A percentile compares a stretch with the other conserved stretches of the same genome.
Conservation (phyloP, 2,113 vertebrate genomes). For the Hippocampus guttulatus region DNA sequence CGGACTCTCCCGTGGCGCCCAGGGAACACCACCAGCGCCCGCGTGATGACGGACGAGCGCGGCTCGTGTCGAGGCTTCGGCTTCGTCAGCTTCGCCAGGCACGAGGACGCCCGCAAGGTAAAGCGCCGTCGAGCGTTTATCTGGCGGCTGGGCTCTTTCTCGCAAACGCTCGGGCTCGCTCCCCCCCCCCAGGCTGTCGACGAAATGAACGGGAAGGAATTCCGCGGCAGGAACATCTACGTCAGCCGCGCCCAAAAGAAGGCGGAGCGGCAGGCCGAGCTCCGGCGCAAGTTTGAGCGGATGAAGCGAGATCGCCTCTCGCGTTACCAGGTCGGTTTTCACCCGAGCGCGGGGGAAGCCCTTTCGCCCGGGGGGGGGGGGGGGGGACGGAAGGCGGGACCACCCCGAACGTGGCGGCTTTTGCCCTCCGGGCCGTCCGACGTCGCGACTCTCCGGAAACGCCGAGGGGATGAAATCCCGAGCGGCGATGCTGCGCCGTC, state of each 20-base stretch:
- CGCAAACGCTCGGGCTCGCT: not conserved
- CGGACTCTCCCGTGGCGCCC: not conserved
- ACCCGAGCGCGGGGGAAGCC: too few species aligned
- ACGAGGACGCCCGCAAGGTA: constrained; percentile 95
- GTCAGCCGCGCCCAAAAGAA: constrained; percentile 98
- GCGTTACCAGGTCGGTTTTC: constrained; percentile 83
- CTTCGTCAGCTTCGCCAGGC: constrained; percentile 95
- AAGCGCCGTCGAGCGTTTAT: not conserved
- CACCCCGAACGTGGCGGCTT: too few species aligned
- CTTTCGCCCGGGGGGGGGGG: too few species aligned
- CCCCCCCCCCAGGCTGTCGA: constrained; percentile 88
- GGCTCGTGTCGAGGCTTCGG: constrained; percentile 96
- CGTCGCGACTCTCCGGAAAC: too few species aligned
- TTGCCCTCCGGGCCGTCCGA: too few species aligned
- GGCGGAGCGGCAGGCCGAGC: constrained; percentile 92
- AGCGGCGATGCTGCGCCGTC: too few species aligned
- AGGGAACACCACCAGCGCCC: constrained; percentile 93
- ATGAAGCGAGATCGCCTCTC: constrained; percentile 96
- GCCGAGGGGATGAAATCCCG: too few species aligned
- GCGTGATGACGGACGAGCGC: constrained; percentile 91
- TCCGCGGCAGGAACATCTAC: constrained; percentile 93
- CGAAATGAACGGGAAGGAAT: constrained; percentile 96
- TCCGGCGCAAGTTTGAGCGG: constrained; percentile 93
- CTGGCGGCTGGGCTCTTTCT: too few species aligned
- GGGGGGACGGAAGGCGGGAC: too few species aligned